Evolutionary conservation across 2,113 vertebrate species (phyloP).

Genomic region (Sclerurus mexicanus): DNA sequence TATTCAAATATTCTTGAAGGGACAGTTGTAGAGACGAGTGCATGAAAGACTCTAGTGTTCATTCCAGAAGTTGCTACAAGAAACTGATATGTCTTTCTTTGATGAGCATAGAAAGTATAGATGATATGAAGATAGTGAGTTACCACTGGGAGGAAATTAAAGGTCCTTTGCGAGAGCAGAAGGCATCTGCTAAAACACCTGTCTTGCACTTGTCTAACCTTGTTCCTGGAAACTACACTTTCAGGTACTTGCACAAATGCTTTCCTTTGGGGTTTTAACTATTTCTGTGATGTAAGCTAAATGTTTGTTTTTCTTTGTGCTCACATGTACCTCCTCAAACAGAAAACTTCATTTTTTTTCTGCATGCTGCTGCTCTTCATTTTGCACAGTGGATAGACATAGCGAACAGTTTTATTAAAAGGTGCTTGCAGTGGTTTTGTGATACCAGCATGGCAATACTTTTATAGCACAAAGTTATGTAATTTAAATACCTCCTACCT

Average conservation of each 20-base stretch:
- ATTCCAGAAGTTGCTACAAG: neutral
- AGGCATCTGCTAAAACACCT: conserved; percentile 68
- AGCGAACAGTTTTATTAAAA: neutral
- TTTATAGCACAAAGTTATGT: neutral
- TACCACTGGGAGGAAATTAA: conserved; percentile 82
- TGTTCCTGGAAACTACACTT: conserved; percentile 80
- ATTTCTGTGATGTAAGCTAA: neutral
- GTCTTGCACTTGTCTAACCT: conserved; percentile 72
- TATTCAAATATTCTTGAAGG: neutral
- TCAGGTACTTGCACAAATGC: conserved; percentile 70
- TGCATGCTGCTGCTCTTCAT: neutral
- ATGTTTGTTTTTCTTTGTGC: neutral
- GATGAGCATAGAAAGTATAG: conserved; percentile 73
- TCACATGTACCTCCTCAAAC: neutral
- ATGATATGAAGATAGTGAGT: conserved; percentile 76
- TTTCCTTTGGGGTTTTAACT: neutral
- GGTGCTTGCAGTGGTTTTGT: neutral
- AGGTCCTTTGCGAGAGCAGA: conserved; percentile 72
- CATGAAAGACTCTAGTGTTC: neutral
- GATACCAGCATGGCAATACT: neutral
- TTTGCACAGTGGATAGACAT: neutral
- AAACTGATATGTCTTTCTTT: neutral
- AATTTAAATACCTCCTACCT: neutral
- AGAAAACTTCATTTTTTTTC: neutral
- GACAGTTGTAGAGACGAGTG: neutral